A percentile compares a stretch with the other conserved stretches of the same genome.
These are phyloP conservation scores for Varecia variegata DNA, from an alignment of 2,797 vertebrate genomes.

Conservation along the genomic window DNA sequence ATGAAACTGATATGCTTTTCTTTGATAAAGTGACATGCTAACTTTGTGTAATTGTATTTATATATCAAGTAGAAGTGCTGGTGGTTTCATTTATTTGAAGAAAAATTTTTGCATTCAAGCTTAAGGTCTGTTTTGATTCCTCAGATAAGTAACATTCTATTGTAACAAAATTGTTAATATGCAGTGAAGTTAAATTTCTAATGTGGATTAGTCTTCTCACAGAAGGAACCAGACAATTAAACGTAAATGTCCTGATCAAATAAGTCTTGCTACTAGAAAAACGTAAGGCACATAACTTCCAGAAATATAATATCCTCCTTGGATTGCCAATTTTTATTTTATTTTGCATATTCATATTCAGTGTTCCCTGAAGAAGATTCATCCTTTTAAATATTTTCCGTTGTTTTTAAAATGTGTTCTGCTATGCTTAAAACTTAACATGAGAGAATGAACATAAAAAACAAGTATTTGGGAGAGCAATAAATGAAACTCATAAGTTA, in stretches of 20 bases:
- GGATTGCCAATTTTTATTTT: not conserved
- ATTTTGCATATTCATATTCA: not conserved
- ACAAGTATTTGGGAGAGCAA: not conserved
- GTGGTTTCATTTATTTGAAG: not conserved
- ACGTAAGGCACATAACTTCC: not conserved
- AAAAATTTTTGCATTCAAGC: not conserved
- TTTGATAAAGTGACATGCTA: slow-evolving; percentile 34
- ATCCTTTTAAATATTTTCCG: not conserved
- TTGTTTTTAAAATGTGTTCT: not conserved
- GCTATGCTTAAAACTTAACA: not conserved
- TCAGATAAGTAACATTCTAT: not conserved
- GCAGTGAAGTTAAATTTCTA: not conserved
- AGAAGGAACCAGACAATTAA: not conserved
- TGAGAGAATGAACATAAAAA: not conserved
- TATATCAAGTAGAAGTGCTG: not conserved
- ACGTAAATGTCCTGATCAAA: not conserved
- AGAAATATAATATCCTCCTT: not conserved
- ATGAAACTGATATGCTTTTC: slow-evolving; percentile 6
- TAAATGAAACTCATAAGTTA: not conserved
- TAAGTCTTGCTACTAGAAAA: not conserved
- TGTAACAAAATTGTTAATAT: not conserved
- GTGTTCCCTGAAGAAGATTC: not conserved
- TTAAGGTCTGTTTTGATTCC: not conserved
- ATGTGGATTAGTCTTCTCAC: not conserved
- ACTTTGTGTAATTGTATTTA: not conserved